Conservation (phyloP, 1,140 invertebrate species). For the Notospermus geniculatus region DNA sequence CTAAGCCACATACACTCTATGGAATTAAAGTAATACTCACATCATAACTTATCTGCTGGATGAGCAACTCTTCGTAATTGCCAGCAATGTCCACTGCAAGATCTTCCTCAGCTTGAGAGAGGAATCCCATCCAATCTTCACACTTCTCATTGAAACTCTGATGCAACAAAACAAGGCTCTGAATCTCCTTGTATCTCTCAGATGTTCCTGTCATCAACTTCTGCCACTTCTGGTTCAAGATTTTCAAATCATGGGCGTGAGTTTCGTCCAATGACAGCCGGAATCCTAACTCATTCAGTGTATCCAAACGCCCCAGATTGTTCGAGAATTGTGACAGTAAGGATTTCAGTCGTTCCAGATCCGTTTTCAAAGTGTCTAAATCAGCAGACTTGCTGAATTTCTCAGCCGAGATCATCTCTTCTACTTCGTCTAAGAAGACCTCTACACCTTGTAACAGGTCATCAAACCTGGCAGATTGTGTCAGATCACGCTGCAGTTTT, state of each 20-base stretch:
- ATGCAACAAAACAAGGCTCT: conserved; percentile 38
- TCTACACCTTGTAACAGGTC: conserved; percentile 32
- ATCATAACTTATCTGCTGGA: conserved; percentile 47
- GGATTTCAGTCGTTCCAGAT: conserved; percentile 38
- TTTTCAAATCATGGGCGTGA: conserved; percentile 32
- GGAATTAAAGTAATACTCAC: conserved; percentile 30
- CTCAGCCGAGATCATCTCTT: conserved; percentile 28
- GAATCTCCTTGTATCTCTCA: conserved; percentile 38
- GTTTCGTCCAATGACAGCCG: conserved; percentile 39
- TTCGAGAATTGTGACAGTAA: conserved; percentile 37
- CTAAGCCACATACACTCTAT: too few relatives aligned
- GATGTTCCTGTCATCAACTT: conserved; percentile 31
- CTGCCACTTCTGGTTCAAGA: conserved; percentile 47
- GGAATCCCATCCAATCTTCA: conserved; percentile 49
- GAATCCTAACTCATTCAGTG: conserved; percentile 41
- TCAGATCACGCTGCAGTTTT: conserved; percentile 36
- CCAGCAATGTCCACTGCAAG: conserved; percentile 41
- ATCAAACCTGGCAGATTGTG: conserved; percentile 35
- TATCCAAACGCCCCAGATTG: conserved; percentile 30
- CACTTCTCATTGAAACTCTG: conserved; percentile 50
- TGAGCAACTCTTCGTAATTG: conserved; percentile 37
- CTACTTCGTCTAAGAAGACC: conserved; percentile 36
- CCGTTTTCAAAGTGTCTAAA: conserved; percentile 22
- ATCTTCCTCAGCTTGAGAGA: conserved; percentile 42
- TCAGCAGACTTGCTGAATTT: conserved; percentile 39